Evolutionary conservation across 2,888 invertebrate species (phyloP), one percentile per base, ranked within the genome.

Genomic region (Amblyjoppa proteus): DNA sequence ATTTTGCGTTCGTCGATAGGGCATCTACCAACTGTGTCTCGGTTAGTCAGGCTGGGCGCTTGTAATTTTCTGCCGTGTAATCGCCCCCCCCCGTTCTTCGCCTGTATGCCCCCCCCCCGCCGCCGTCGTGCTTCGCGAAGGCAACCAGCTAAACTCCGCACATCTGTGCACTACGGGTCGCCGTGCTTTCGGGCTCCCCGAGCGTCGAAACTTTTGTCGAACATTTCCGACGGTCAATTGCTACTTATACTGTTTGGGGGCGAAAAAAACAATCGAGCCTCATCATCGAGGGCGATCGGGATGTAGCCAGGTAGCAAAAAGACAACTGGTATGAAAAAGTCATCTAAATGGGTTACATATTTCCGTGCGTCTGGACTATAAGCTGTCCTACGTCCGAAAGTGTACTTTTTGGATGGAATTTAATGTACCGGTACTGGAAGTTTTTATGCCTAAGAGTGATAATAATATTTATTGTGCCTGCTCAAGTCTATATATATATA

Each of bases 41-140:
- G 64, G 31, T 34, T 31, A 34, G 64, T 38, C 38, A 25, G 70
- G 16, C 31, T 16, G 51, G 31, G 25, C 6, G 51, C 11, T 56
- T 73, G 56, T 58, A n/a, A 58, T 58, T 74, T 64, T 75, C 34
- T 64, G 64, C 75, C 3, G n/a, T 64, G 41, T 61, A 74, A 74
- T 75, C 38, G 41, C 31, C 34, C 9, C 13, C 9, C 16, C 16
- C 38, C 38, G 6, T 31, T 28, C 38, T 7, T 31, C 56, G 9
- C 25, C 25, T 9, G 3, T 6, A 25, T 25, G 9, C 56, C 6
- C 9, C 25, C 25, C 20, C 0, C 20, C 25, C 20, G 7, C 20
- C 25, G 11, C 9, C 16, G 9, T 34, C 16, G 64, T 16, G 64
- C 64, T 64, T n/a, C 6, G 31, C 31, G 31, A 64, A 64, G 56